Percentiles rank a stretch among this genome's conserved stretches.
Evolutionary conservation across 2,888 invertebrate species (phyloP).

Genomic region (Catocala nupta): DNA sequence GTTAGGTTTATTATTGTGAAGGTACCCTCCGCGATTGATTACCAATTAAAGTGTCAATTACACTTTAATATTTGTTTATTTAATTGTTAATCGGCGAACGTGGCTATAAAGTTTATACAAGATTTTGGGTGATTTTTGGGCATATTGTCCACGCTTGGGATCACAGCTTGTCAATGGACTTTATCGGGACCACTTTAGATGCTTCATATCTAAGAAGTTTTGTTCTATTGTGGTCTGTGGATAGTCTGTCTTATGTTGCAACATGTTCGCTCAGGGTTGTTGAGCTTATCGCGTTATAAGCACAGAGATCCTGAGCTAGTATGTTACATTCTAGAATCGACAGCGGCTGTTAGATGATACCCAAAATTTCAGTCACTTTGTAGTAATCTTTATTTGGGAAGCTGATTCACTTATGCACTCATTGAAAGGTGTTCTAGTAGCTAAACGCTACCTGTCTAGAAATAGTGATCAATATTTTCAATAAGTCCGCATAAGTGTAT

Average conservation of each 20-base stretch:
- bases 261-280: constrained; percentile 12
- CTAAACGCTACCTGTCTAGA: not conserved
- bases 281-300: constrained; percentile 12
- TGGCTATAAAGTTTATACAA: constrained; percentile 16
- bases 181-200: constrained; percentile 16
- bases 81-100: constrained; percentile 30
- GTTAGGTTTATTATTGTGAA: constrained; percentile 52
- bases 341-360: constrained; percentile 5
- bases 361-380: constrained; percentile 3
- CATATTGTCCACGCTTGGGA: constrained; percentile 17
- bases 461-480: constrained; percentile 8
- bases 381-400: constrained; percentile 19
- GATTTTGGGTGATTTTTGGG: constrained; percentile 19
- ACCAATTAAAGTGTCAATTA: constrained; percentile 48
- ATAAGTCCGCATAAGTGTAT: constrained; percentile 20
- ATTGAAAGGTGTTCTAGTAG: not conserved
- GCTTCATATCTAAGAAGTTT: constrained; percentile 17
- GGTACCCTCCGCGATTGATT: constrained; percentile 54
- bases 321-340: constrained; percentile 5
- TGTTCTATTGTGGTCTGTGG: constrained; percentile 13
- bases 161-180: constrained; percentile 16
- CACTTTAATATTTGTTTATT: constrained; percentile 38
- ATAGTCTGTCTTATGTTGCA: constrained; percentile 6
- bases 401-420: constrained; percentile 23
- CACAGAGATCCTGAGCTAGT: constrained; percentile 4